These are phyloP conservation scores for Lacanobia oleracea DNA, from an alignment of 2,888 invertebrate genomes.

Conservation along the genomic window DNA sequence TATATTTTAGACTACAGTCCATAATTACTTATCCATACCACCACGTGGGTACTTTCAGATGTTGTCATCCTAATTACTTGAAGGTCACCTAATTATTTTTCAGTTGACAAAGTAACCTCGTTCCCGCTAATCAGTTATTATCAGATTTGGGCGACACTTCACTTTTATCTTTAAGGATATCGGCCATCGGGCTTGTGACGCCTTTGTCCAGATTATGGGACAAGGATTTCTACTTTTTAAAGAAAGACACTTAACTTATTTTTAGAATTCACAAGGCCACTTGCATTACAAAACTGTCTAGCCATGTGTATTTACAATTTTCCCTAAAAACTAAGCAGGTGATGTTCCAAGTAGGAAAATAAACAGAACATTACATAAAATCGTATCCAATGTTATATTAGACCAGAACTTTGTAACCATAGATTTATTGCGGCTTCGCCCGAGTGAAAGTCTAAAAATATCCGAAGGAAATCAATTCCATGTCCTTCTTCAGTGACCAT, in stretches of 20 bases:
- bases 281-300: neutral
- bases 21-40: no score
- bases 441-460: no score
- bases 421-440: no score
- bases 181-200: slow-evolving; percentile 22
- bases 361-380: neutral
- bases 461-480: no score
- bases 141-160: slow-evolving; percentile 38
- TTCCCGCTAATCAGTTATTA: slow-evolving; percentile 27
- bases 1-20: no score
- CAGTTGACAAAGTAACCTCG: slow-evolving; percentile 20
- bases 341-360: neutral
- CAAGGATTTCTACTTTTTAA: slow-evolving; percentile 13
- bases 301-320: neutral
- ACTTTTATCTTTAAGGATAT: slow-evolving; percentile 51
- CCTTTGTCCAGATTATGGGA: slow-evolving; percentile 15
- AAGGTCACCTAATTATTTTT: slow-evolving; percentile 30
- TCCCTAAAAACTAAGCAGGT: neutral
- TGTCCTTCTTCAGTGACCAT: no score
- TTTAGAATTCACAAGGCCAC: slow-evolving; percentile 8
- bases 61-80: neutral
- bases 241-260: slow-evolving; percentile 4
- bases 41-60: neutral
- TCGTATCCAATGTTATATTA: neutral
- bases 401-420: no score